Percentiles rank a stretch among this genome's conserved stretches.
Conservation (phyloP, 2,888 invertebrate species). For the Epinotia brunnichana region DNA sequence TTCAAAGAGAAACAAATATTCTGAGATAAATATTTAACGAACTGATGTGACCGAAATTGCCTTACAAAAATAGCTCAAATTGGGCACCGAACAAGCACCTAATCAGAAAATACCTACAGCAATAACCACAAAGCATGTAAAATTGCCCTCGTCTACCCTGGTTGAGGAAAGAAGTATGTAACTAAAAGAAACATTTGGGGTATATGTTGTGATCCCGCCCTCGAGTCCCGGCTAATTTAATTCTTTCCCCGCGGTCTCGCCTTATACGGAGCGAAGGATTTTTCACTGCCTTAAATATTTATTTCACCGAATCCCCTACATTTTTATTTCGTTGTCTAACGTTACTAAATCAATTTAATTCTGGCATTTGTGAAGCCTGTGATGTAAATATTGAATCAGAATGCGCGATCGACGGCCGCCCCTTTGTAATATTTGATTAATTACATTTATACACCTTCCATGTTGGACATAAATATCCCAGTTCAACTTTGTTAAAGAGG, state of each 20-base stretch:
- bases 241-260: slow-evolving; percentile 52
- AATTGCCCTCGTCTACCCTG: slow-evolving; percentile 37
- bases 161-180: slow-evolving; percentile 46
- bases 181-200: slow-evolving; percentile 58
- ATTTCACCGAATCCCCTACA: slow-evolving; percentile 48
- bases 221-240: slow-evolving; percentile 53
- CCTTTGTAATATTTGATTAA: slow-evolving; percentile 28
- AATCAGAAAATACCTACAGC: slow-evolving; percentile 40
- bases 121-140: slow-evolving; percentile 40
- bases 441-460: background rate
- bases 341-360: slow-evolving; percentile 43
- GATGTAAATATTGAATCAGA: slow-evolving; percentile 39
- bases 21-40: slow-evolving; percentile 3
- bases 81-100: slow-evolving; percentile 38
- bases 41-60: slow-evolving; percentile 14
- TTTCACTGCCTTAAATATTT: slow-evolving; percentile 49
- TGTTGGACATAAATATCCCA: background rate
- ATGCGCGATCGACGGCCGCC: slow-evolving; percentile 9
- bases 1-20: background rate
- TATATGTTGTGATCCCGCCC: slow-evolving; percentile 49
- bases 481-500: no score
- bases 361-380: slow-evolving; percentile 33
- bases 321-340: slow-evolving; percentile 32
- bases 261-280: slow-evolving; percentile 50
- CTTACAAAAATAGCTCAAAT: slow-evolving; percentile 29